Percentiles rank a stretch among this genome's conserved stretches.
Conservation (phyloP, 1,140 invertebrate genomes). For the Platyura marginata region DNA sequence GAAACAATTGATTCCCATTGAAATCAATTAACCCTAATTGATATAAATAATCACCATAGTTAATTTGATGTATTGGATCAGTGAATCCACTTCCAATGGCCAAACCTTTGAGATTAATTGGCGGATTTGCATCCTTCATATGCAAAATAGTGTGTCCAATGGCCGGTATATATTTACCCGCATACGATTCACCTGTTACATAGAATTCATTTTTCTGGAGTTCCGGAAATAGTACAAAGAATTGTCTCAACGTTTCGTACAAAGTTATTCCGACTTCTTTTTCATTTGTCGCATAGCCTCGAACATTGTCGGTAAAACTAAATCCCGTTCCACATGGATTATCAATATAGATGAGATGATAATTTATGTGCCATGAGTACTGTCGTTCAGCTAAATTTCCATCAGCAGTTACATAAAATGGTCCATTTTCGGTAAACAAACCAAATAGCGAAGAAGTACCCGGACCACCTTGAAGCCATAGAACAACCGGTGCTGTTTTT, state of each 20-base stretch:
- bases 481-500: slow-evolving; percentile 4
- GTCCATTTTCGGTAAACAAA: slow-evolving; percentile 67
- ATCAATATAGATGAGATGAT: slow-evolving; percentile 68
- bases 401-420: slow-evolving; percentile 41
- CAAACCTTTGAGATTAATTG: slow-evolving; percentile 47
- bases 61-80: slow-evolving; percentile 60
- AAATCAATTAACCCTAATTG: slow-evolving; percentile 60
- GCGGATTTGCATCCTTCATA: slow-evolving; percentile 32
- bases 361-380: slow-evolving; percentile 52
- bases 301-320: slow-evolving; percentile 46
- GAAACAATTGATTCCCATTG: slow-evolving; percentile 38
- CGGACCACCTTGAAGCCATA: slow-evolving; percentile 37
- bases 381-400: slow-evolving; percentile 34
- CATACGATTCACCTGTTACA: slow-evolving; percentile 77
- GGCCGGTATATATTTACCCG: slow-evolving; percentile 68
- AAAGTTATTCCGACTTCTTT: slow-evolving; percentile 44
- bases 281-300: slow-evolving; percentile 43
- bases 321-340: slow-evolving; percentile 73
- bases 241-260: slow-evolving; percentile 44
- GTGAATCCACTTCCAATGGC: slow-evolving; percentile 73
- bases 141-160: slow-evolving; percentile 54
- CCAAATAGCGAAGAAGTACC: slow-evolving; percentile 63
- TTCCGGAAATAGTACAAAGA: slow-evolving; percentile 54
- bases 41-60: slow-evolving; percentile 67
- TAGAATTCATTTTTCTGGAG: slow-evolving; percentile 45